Evolutionary conservation across 2,113 vertebrate genomes (phyloP).

Genomic region (Pandion haliaetus): DNA sequence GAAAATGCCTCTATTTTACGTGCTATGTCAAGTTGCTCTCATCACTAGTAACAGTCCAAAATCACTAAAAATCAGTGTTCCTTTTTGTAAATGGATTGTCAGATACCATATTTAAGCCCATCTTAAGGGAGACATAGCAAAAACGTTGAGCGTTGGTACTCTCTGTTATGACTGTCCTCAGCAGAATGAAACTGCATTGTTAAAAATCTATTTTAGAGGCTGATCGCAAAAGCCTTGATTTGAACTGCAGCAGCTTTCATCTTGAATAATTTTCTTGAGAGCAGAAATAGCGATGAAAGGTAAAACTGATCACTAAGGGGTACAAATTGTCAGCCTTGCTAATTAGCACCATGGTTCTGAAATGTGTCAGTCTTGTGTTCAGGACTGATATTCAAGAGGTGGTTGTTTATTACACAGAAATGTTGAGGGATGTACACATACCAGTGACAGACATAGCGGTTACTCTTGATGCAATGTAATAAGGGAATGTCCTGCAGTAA

Average conservation of each 20-base stretch:
- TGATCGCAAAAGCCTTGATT: neutral
- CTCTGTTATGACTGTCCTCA: neutral
- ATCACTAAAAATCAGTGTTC: neutral
- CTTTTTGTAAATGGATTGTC: neutral
- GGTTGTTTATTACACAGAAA: neutral
- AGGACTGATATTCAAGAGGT: neutral
- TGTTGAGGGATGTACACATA: accelerated
- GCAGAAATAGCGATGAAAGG: neutral
- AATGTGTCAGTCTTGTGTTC: neutral
- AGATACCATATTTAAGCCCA: neutral
- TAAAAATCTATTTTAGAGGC: neutral
- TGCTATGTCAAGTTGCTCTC: neutral
- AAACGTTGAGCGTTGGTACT: accelerated
- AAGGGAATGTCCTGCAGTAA: neutral
- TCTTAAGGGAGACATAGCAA: neutral
- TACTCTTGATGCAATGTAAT: accelerated
- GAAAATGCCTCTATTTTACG: neutral
- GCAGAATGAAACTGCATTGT: neutral
- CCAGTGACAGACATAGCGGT: neutral
- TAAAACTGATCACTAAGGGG: neutral
- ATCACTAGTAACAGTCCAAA: neutral
- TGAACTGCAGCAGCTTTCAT: neutral
- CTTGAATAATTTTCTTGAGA: neutral
- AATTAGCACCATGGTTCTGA: too few species aligned
- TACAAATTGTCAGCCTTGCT: neutral